A percentile compares a stretch with the other conserved stretches of the same genome.
These are phyloP conservation scores for Python bivittatus DNA, from an alignment of 2,113 vertebrate genomes.

Conservation along the genomic window DNA sequence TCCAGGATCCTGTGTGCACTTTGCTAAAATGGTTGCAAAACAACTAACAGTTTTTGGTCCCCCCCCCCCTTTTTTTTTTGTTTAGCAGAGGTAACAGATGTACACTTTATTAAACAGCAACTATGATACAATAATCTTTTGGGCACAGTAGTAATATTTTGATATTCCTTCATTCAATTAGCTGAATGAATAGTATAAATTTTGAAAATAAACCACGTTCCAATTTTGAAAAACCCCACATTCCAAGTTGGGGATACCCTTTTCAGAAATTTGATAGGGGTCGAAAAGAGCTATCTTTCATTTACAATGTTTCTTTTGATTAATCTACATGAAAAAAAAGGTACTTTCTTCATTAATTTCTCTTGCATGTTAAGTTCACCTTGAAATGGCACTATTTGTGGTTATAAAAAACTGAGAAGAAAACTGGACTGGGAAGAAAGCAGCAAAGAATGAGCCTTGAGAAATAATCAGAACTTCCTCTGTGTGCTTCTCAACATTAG, in stretches of 20 bases:
- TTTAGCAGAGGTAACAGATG: constrained; percentile 27
- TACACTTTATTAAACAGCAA: constrained; percentile 7
- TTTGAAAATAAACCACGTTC: no score
- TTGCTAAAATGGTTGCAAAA: constrained; percentile 26
- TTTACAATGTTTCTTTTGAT: neutral
- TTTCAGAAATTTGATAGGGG: neutral
- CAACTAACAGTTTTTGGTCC: neutral
- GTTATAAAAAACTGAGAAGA: constrained; percentile 31
- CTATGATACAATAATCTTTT: constrained; percentile 16
- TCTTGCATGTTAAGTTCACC: constrained; percentile 43
- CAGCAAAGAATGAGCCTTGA: constrained; percentile 66
- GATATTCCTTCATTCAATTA: constrained; percentile 28
- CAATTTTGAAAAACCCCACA: neutral
- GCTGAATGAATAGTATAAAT: constrained; percentile 44
- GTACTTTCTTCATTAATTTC: constrained; percentile 35
- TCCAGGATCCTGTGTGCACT: constrained; percentile 45
- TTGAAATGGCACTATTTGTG: constrained; percentile 48
- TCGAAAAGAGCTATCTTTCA: neutral
- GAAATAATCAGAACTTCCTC: constrained; percentile 63
- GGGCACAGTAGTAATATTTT: neutral
- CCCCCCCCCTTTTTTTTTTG: constrained; percentile 14
- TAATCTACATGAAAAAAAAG: constrained; percentile 20
- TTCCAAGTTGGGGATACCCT: constrained; percentile 30
- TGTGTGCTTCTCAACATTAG: constrained; percentile 78
- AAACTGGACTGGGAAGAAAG: constrained; percentile 45